phyloP scores from a whole-genome alignment of 1,140 invertebrate species.

The Tetraneura akinire region DNA sequence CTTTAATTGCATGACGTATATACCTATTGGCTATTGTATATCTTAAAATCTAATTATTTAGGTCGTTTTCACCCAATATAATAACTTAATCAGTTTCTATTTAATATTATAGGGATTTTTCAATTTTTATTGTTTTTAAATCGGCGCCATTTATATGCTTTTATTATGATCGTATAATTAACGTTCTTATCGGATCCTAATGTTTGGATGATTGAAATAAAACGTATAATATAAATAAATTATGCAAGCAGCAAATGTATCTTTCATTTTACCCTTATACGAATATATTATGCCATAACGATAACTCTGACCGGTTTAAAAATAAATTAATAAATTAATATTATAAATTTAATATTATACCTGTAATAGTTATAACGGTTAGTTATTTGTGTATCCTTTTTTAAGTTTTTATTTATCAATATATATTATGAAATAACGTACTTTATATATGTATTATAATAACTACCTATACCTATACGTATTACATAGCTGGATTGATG shows the following conservation, averaged over 20 bases:
- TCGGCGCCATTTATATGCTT: conserved; percentile 18
- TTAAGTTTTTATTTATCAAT: neutral
- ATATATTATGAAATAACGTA: conserved; percentile 6
- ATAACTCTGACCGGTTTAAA: conserved; percentile 10
- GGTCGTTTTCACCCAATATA: neutral
- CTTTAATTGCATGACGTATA: too few species aligned
- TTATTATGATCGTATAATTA: neutral
- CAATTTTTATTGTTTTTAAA: conserved; percentile 16
- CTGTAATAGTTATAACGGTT: neutral
- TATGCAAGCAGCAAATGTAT: neutral
- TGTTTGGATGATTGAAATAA: conserved; percentile 4
- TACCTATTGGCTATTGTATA: conserved; percentile 1
- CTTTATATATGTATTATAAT: too few species aligned
- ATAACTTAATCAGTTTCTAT: conserved; percentile 3
- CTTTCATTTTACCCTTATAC: neutral
- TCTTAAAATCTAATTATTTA: conserved; percentile 15
- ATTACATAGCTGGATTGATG: too few species aligned
- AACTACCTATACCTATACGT: too few species aligned
- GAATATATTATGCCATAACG: conserved; percentile 8
- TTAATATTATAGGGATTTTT: neutral
- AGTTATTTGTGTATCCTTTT: neutral
- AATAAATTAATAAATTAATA: conserved; percentile 15
- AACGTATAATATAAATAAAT: neutral
- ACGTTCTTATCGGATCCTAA: conserved; percentile 20
- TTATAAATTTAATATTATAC: neutral